Conservation (phyloP, 2,113 vertebrate species). For the Pelodiscus sinensis region DNA sequence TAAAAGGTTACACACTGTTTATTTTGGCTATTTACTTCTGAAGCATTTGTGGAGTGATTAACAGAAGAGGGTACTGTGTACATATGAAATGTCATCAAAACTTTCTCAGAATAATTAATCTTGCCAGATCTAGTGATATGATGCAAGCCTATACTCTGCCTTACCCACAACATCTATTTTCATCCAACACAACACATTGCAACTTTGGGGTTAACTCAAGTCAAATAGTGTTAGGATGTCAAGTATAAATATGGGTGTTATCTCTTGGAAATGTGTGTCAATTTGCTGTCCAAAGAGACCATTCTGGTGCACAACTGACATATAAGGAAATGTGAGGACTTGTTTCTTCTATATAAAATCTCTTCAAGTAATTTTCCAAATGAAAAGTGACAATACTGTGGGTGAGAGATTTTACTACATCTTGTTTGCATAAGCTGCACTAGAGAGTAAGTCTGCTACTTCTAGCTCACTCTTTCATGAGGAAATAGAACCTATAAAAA, state of each 20-base stretch:
- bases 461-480: slow-evolving; percentile 8
- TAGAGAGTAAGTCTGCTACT: slow-evolving; percentile 4
- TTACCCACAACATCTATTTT: background rate
- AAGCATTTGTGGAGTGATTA: background rate
- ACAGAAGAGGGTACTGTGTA: background rate
- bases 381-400: background rate
- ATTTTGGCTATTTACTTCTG: background rate
- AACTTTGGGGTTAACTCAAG: background rate
- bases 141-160: background rate
- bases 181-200: background rate
- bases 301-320: background rate
- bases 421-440: slow-evolving; percentile 31
- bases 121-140: background rate
- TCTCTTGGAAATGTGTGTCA: slow-evolving; percentile 4
- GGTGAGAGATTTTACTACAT: background rate
- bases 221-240: background rate
- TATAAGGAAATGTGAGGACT: slow-evolving; percentile 7
- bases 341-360: slow-evolving; percentile 2
- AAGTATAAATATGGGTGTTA: background rate
- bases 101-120: background rate
- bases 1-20: background rate
- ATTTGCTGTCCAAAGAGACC: background rate
- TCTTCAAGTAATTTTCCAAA: slow-evolving; percentile 15
- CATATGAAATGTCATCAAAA: background rate
- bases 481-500: background rate